Base-by-base conservation (phyloP, 2,113 vertebrate genomes). In the Theropithecus gelada region DNA sequence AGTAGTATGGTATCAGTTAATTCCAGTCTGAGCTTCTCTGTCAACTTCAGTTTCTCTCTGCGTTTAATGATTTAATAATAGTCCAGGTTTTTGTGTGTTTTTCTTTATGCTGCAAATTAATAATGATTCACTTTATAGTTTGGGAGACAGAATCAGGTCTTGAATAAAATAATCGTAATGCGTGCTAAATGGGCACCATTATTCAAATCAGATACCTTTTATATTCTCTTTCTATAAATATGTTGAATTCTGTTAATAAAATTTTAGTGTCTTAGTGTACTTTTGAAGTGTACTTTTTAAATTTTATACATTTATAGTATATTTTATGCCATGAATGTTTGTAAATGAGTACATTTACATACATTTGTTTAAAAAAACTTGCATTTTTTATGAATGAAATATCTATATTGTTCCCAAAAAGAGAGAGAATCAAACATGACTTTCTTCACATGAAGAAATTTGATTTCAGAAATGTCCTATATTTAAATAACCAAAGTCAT, bases 211-310 rank as follows among this genome's bases (percentile, higher is more conserved):
- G 9, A 57, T 88, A 64, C 22, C 10, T 64, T 73, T 2, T 3
- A 84, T 72, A 88, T 94, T 92, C 59, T 92, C 8, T 85, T 79
- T 90, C 52, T 90, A 9, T 92, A 87, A 90, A 82, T 96, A 93
- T 59, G 59, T 78, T 97, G 79, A 66, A 84, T 95, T 38, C 20
- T 75, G 25, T 96, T 93, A 97, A 76, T 98, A 85, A 30, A 97
- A 84, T 90, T 90, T 64, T 95, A 84, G 64, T 61, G 8, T 82
- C 48, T 97, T 94, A 87, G 17, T n/a, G n/a, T n/a, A n/a, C n/a
- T n/a, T n/a, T 70, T 48, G 38, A 96, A 72, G 76, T 95, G 64
- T 61, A 52, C 17, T 50, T 1, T 59, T 89, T 88, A 90, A 30
- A 89, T 66, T 84, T 78, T 64, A 90, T 52, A 32, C 57, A n/a